These are phyloP conservation scores for Phalacrocorax carbo DNA, from an alignment of 2,113 vertebrate species.

Conservation along the genomic window DNA sequence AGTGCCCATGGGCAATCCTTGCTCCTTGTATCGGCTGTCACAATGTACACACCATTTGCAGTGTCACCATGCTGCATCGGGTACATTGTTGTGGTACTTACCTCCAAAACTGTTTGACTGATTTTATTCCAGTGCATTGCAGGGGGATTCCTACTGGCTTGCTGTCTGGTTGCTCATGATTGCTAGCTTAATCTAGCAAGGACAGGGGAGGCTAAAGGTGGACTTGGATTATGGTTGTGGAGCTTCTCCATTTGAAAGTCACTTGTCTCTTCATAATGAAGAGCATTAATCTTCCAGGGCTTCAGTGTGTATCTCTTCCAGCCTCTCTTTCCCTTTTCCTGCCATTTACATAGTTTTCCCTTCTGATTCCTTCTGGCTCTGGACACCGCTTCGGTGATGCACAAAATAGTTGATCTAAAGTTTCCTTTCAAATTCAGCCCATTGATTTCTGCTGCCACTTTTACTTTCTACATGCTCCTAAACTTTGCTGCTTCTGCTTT, in stretches of 20 bases:
- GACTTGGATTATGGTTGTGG: background rate
- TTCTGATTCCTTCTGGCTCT: background rate
- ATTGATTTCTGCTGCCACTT: background rate
- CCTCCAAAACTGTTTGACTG: background rate
- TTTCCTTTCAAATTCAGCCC: background rate
- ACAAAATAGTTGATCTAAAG: background rate
- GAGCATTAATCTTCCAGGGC: background rate
- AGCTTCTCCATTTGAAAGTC: background rate
- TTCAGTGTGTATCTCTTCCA: background rate
- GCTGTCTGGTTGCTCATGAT: background rate
- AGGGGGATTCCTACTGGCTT: background rate
- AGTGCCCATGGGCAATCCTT: background rate
- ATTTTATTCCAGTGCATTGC: background rate
- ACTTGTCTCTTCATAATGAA: background rate
- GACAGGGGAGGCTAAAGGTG: background rate
- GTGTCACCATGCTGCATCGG: accelerated
- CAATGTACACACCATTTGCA: background rate
- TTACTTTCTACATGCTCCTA: background rate
- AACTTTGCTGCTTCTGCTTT: background rate
- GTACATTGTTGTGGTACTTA: background rate
- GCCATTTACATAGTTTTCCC: background rate
- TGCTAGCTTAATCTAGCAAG: background rate
- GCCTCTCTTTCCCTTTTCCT: background rate
- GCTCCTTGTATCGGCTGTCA: background rate
- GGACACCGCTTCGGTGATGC: background rate